Percentiles rank a stretch among this genome's conserved stretches.
Conservation (phyloP, 2,888 invertebrate genomes). For the Plusia festucae region DNA sequence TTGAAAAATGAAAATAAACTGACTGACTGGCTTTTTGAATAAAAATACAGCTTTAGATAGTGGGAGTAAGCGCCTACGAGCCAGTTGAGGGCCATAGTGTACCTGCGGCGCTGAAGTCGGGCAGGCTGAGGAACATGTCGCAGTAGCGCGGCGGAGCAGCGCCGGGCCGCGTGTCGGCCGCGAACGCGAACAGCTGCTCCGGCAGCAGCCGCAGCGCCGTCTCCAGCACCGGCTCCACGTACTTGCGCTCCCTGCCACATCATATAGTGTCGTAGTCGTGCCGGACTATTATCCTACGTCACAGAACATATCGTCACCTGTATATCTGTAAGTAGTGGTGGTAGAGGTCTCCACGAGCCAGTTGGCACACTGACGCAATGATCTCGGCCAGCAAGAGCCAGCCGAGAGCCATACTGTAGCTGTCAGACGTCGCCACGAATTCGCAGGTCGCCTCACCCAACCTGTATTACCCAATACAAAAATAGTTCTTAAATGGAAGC, state of each 20-base stretch:
- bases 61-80: too few species aligned
- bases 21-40: too few species aligned
- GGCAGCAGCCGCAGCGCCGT: conserved; percentile 73
- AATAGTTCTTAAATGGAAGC: not conserved
- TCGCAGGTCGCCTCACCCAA: conserved; percentile 89
- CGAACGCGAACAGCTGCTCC: conserved; percentile 55
- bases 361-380: conserved; percentile 90
- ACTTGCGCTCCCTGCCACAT: conserved; percentile 59
- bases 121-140: conserved; percentile 43
- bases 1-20: too few species aligned
- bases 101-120: conserved; percentile 48
- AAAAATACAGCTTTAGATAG: too few species aligned
- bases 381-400: conserved; percentile 93
- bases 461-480: conserved; percentile 69
- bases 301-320: conserved; percentile 71
- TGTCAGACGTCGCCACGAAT: conserved; percentile 89
- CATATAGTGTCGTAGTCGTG: not conserved
- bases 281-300: not conserved
- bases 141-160: conserved; percentile 34
- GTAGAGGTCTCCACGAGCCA: conserved; percentile 92
- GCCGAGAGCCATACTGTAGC: conserved; percentile 90
- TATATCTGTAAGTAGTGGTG: conserved; percentile 91
- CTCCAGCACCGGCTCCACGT: conserved; percentile 60
- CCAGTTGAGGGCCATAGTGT: too few species aligned
- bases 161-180: conserved; percentile 36